Evolutionary conservation across 2,113 vertebrate genomes (phyloP).

Genomic region (Ochotona princeps): DNA sequence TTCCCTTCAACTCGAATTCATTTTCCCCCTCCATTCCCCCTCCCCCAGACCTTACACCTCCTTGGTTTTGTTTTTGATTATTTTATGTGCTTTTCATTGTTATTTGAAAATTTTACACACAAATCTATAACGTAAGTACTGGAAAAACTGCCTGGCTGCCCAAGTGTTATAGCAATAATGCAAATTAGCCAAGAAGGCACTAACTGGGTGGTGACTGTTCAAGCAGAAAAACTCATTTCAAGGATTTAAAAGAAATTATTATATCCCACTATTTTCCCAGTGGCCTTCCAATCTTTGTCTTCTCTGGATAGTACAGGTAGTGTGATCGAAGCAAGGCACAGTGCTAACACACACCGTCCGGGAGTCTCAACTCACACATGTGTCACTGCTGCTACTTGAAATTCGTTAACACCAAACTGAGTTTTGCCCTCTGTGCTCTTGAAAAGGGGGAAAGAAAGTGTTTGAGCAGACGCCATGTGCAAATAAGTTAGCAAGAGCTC

Average conservation of each 20-base stretch:
- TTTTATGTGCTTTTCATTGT: background rate
- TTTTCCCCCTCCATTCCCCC: background rate
- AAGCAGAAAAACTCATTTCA: conserved; percentile 79
- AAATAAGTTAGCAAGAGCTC: background rate
- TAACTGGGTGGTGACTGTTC: conserved; percentile 57
- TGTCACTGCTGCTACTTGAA: background rate
- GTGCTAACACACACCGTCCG: conserved; percentile 33
- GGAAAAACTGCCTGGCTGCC: conserved; percentile 46
- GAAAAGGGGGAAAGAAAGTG: background rate
- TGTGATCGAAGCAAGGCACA: conserved; percentile 44
- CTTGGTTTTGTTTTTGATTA: background rate
- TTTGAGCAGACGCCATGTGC: accelerated
- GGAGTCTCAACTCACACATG: background rate
- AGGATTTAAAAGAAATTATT: conserved; percentile 73
- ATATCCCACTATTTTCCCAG: conserved; percentile 33
- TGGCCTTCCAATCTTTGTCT: conserved; percentile 68
- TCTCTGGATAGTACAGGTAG: background rate
- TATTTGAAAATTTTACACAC: conserved; percentile 71
- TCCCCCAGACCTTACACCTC: background rate
- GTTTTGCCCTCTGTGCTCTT: background rate
- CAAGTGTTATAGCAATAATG: conserved; percentile 54
- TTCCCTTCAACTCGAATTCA: background rate
- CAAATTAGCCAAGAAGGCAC: conserved; percentile 67
- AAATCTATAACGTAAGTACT: conserved; percentile 57
- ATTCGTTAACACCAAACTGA: background rate